Conservation (phyloP, 2,888 invertebrate genomes). For the Dexiosoma caninum region DNA sequence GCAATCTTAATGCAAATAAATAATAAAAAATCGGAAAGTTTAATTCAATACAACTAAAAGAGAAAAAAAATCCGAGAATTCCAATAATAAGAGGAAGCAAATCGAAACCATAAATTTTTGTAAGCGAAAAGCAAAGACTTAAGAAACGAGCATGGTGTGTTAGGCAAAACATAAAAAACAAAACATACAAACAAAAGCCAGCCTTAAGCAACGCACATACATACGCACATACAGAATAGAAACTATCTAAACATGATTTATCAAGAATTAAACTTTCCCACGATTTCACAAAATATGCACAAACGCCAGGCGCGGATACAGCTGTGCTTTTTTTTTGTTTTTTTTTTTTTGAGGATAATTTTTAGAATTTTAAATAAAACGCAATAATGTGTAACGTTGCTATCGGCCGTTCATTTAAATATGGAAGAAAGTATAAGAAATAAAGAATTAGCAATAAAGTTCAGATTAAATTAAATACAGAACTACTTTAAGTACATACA, state of each 20-base stretch:
- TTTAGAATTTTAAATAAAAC: too few relatives aligned
- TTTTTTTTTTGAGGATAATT: too few relatives aligned
- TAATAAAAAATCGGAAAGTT: background rate
- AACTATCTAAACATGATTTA: background rate
- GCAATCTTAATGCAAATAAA: background rate
- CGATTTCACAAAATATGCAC: background rate
- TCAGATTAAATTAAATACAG: too few relatives aligned
- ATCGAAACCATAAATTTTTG: constrained; percentile 18
- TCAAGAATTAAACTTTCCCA: constrained; percentile 6
- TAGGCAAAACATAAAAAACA: background rate
- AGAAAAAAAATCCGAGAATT: background rate
- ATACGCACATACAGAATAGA: background rate
- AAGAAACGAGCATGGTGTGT: background rate
- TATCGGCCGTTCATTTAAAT: too few relatives aligned
- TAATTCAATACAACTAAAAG: background rate
- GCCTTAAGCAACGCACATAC: background rate
- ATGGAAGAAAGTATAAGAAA: too few relatives aligned
- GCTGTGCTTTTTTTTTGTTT: background rate
- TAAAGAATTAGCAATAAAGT: too few relatives aligned
- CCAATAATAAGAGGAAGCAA: background rate
- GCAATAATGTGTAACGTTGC: too few relatives aligned
- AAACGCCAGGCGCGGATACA: too few relatives aligned
- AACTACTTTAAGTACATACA: too few relatives aligned
- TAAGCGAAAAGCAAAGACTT: background rate
- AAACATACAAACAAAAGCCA: background rate